Base-by-base conservation (phyloP, 2,888 invertebrate genomes). In the Shargacucullia verbasci region DNA sequence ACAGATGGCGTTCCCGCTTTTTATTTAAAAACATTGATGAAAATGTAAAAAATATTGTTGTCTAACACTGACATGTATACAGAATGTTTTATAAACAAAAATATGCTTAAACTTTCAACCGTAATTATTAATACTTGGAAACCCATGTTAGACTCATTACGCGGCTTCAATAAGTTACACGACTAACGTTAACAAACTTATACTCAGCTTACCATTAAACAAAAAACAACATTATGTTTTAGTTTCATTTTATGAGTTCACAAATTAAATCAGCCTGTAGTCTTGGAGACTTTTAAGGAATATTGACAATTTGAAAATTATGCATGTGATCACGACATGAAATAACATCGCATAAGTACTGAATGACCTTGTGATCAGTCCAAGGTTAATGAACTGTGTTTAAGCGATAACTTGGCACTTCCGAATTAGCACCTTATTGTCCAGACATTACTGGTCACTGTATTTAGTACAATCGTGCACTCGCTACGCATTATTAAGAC, bases 351-450 rank as follows among this genome's bases (percentile, higher is more conserved):
- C 53, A 44, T 54, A 52, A n/a, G 66, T 49, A 55, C 65, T 41
- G 56, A 61, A 61, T 80, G 84, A 79, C 87, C 87, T 87, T 86
- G 87, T 68, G 38, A 70, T 67, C 63, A 76, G 68, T 65, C 68
- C 69, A 70, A 76, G 84, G 85, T 82, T 85, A 87, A 86, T 84
- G 86, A 86, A 84, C 82, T 70, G 73, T 72, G 65, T 72, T 74
- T 72, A 66, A 70, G 70, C 69, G 62, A 62, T 67, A 71, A 75
- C 73, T 65, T 72, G 66, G 69, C 57, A 77, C 80, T 78, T 77
- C 78, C 77, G 78, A 86, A 86, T 87, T 86, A 85, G 71, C 82
- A 80, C 83, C 78, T 84, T 83, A 80, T 77, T 79, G 76, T 78
- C 58, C 69, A 73, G 61, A 59, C 56, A 61, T 68, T 74, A 76